phyloP scores from a whole-genome alignment of 2,113 vertebrate species.

The Oncorhynchus nerka region DNA sequence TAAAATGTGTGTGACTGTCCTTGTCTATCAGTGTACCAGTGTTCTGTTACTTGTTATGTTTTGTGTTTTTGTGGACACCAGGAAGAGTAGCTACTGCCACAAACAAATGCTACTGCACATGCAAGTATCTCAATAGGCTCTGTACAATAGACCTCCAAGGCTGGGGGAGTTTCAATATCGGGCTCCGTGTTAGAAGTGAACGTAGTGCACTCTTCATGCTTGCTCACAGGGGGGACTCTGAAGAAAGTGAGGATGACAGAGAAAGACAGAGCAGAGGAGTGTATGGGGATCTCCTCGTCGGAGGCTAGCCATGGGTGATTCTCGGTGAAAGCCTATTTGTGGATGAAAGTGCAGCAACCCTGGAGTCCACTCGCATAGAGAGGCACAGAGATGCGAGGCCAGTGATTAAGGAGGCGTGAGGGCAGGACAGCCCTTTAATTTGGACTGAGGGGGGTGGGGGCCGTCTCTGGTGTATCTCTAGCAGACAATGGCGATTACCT shows the following conservation, averaged over 20 bases:
- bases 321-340: constrained; percentile 71
- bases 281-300: constrained; percentile 44
- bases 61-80: too few relatives aligned
- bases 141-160: constrained; percentile 65
- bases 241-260: constrained; percentile 42
- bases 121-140: constrained; percentile 59
- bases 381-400: constrained; percentile 57
- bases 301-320: constrained; percentile 65
- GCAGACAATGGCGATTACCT: constrained; percentile 97
- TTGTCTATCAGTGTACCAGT: too few relatives aligned
- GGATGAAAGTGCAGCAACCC: constrained; percentile 79
- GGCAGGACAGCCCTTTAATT: constrained; percentile 82
- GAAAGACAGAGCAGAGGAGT: constrained; percentile 40
- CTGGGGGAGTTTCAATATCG: constrained; percentile 57
- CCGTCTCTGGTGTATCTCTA: constrained; percentile 75
- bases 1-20: too few relatives aligned
- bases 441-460: constrained; percentile 55
- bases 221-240: neutral
- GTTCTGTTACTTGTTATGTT: too few relatives aligned
- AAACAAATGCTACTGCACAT: constrained; percentile 45
- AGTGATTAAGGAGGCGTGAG: constrained; percentile 80
- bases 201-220: constrained; percentile 15
- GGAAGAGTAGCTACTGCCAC: too few relatives aligned
- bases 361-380: constrained; percentile 75
- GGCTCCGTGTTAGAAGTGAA: constrained; percentile 51